Conservation (phyloP, 2,888 invertebrate genomes). For the Parthenolecanium corni region DNA sequence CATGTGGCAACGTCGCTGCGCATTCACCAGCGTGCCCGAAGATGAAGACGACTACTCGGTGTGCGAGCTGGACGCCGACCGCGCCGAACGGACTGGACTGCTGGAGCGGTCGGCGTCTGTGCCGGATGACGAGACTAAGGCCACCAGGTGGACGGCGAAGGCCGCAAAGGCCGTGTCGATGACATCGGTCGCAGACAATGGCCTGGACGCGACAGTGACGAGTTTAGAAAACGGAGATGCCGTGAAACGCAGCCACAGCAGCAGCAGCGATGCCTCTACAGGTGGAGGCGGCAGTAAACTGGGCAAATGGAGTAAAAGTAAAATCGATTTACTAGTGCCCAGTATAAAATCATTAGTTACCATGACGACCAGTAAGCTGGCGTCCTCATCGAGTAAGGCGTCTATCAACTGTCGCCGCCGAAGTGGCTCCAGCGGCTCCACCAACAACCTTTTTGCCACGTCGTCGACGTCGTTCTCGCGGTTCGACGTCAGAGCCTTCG, state of each 20-base stretch:
- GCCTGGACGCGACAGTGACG: neutral
- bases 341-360: constrained; percentile 31
- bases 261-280: neutral
- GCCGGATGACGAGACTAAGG: constrained; percentile 18
- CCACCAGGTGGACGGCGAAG: neutral
- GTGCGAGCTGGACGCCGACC: constrained; percentile 7
- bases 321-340: constrained; percentile 31
- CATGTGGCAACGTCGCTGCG: constrained; percentile 2
- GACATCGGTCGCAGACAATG: neutral
- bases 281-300: constrained; percentile 27
- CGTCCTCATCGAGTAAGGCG: constrained; percentile 24
- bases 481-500: constrained; percentile 10
- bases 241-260: neutral
- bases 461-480: neutral
- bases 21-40: constrained; percentile 12
- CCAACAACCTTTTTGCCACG: neutral
- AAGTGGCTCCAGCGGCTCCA: neutral
- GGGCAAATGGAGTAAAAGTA: constrained; percentile 31
- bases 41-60: constrained; percentile 9
- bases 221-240: neutral
- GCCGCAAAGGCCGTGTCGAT: neutral
- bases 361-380: constrained; percentile 30
- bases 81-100: constrained; percentile 13
- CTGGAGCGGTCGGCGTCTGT: constrained; percentile 19
- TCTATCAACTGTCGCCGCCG: constrained; percentile 11